Conservation (phyloP, 2,797 vertebrate species). For the Brotula barbata region DNA sequence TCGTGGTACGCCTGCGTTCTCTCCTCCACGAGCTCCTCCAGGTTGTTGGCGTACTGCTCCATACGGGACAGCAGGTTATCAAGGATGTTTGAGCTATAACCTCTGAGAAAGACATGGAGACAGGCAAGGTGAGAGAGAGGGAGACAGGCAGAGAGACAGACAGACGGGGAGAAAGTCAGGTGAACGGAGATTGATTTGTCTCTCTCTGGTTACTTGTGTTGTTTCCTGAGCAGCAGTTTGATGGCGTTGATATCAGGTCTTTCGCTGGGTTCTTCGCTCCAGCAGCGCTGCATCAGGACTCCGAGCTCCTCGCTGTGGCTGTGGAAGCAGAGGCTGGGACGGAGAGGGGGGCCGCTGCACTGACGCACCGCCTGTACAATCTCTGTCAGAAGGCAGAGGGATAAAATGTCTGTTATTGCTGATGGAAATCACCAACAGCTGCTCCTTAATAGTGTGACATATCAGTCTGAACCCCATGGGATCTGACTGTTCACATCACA, state of each 20-base stretch:
- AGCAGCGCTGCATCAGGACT: constrained; percentile 89
- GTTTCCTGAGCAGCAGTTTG: constrained; percentile 85
- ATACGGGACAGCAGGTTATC: constrained; percentile 92
- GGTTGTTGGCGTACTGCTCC: constrained; percentile 95
- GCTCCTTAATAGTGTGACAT: no score
- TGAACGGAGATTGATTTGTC: not conserved
- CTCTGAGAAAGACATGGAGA: constrained; percentile 46
- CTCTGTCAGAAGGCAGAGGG: constrained; percentile 68
- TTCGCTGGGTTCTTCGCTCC: constrained; percentile 87
- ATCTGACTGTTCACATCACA: no score
- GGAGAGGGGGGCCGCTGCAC: constrained; percentile 63
- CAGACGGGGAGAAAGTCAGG: no score
- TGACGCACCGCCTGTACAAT: constrained; percentile 76
- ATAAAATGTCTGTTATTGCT: no score
- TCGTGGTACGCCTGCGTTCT: constrained; percentile 92
- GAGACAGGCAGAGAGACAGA: not conserved
- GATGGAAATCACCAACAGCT: no score
- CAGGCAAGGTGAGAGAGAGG: not conserved
- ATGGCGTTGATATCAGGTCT: constrained; percentile 89
- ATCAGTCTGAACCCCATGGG: no score
- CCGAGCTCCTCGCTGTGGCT: constrained; percentile 88
- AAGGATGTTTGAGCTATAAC: constrained; percentile 84
- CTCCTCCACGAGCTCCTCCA: constrained; percentile 94
- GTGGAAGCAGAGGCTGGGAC: constrained; percentile 81
- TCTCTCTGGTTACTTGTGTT: constrained; percentile 82